These are phyloP conservation scores for Nibea coibor DNA, from an alignment of 2,113 vertebrate species.

Conservation along the genomic window DNA sequence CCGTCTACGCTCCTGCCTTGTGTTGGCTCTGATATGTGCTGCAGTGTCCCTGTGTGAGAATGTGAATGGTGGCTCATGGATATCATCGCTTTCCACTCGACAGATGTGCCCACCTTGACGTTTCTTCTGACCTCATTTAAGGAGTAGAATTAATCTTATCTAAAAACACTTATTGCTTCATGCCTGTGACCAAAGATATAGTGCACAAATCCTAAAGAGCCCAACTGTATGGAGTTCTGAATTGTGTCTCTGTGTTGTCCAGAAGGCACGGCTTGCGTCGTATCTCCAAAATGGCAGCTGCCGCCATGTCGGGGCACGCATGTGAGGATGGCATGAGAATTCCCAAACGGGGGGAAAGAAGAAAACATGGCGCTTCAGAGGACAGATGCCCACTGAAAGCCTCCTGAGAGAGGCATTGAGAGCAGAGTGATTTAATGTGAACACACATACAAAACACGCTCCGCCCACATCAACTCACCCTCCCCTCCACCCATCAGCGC, in stretches of 20 bases:
- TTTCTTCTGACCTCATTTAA: conserved; percentile 19
- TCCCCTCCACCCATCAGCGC: conserved; percentile 72
- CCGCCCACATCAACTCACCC: conserved; percentile 71
- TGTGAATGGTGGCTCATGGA: conserved; percentile 1
- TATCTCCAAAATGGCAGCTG: conserved; percentile 79
- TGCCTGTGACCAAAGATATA: background rate
- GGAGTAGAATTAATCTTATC: background rate
- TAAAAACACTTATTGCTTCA: background rate
- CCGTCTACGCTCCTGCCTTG: conserved; percentile 18
- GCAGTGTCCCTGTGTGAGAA: conserved; percentile 22
- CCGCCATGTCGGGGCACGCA: conserved; percentile 73
- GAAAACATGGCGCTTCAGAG: conserved; percentile 64
- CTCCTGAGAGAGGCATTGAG: conserved; percentile 78
- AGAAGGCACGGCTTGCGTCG: conserved; percentile 23
- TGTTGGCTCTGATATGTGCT: conserved; percentile 21
- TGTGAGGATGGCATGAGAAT: conserved; percentile 74
- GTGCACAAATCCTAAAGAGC: background rate
- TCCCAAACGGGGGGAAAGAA: conserved; percentile 64
- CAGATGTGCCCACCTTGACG: conserved; percentile 16
- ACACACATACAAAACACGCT: conserved; percentile 74
- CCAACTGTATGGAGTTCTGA: background rate
- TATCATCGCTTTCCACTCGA: conserved; percentile 8
- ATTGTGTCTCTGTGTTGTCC: conserved; percentile 5
- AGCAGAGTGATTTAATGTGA: conserved; percentile 80
- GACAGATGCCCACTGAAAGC: conserved; percentile 81